Base-by-base conservation (phyloP, 2,888 invertebrate genomes). In the Molanna angustata region DNA sequence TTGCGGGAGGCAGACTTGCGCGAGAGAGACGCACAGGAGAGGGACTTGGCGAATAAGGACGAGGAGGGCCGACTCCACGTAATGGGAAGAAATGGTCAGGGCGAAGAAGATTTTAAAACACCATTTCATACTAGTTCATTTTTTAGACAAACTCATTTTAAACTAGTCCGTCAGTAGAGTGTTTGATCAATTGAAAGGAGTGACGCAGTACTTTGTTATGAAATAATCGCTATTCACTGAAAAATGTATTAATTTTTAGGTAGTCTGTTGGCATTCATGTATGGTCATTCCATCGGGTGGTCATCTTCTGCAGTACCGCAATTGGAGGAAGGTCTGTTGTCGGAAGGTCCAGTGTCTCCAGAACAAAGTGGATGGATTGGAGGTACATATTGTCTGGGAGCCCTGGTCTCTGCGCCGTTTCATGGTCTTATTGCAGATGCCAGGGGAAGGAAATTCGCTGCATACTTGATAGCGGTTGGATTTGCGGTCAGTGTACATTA, bases 351-450 rank as follows among this genome's bases (percentile, higher is more conserved):
- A 2, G 40, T 49, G 1, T 17, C 21, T n/a, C 16, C 42, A 39
- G 27, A 52, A 45, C 16, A 35, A 35, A 22, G 31, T 32, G 46
- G 54, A 13, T 59, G 58, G 58, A 14, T 59, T 13, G 58, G 58
- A 14, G 58, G 58, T 4, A 18, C 47, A 2, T 54, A 54, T 21
- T 77, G 76, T 57, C 73, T 77, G 60, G 73, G 74, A 0, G 76
- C 76, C 2, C 73, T 77, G 51, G 65, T 74, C 47, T 68, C 70
- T 46, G 74, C 75, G 3, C 72, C 73, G 0, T 74, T 76, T 1
- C 73, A 73, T 72, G 75, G 76, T 0, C 67, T 72, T 58, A 66
- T 76, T 9, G 74, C 74, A 0, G 76, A 77, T 54, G 64, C 64
- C 46, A 74, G 64, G 42, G 76, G 76, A 1, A 65, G 76, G 49